Percentiles rank a stretch among this genome's conserved stretches.
Evolutionary conservation across 2,113 vertebrate species (phyloP).

Genomic region (Balaeniceps rex): DNA sequence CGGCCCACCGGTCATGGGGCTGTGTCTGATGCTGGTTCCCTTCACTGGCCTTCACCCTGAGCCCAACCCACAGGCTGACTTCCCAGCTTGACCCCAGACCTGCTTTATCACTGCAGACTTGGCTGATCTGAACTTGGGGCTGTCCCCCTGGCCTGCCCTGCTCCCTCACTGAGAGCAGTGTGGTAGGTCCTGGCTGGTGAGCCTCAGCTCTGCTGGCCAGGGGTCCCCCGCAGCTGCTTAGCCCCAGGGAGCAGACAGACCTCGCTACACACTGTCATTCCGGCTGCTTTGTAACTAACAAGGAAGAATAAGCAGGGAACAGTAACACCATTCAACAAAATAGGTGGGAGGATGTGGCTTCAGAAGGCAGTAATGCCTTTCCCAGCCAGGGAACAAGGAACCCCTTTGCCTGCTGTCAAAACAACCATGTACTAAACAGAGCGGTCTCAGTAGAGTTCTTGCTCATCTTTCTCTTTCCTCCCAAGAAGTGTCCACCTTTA

Average conservation of each 20-base stretch:
- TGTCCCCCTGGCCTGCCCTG: not conserved
- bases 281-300: not conserved
- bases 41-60: not conserved
- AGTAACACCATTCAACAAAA: not conserved
- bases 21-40: not conserved
- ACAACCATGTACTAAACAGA: not conserved
- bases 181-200: not conserved
- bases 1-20: not conserved
- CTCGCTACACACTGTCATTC: not conserved
- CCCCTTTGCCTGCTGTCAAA: not conserved
- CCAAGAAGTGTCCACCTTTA: not conserved
- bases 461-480: not conserved
- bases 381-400: not conserved
- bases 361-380: not conserved
- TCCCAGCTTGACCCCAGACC: not conserved
- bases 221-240: accelerated
- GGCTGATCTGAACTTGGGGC: not conserved
- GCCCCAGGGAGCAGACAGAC: not conserved
- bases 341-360: not conserved
- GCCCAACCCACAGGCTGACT: not conserved
- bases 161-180: not conserved
- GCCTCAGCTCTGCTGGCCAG: not conserved
- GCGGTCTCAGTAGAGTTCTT: not conserved
- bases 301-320: not conserved
- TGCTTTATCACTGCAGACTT: not conserved